Conservation (phyloP, 2,888 invertebrate genomes). For the Pyrrhosoma nymphula region DNA sequence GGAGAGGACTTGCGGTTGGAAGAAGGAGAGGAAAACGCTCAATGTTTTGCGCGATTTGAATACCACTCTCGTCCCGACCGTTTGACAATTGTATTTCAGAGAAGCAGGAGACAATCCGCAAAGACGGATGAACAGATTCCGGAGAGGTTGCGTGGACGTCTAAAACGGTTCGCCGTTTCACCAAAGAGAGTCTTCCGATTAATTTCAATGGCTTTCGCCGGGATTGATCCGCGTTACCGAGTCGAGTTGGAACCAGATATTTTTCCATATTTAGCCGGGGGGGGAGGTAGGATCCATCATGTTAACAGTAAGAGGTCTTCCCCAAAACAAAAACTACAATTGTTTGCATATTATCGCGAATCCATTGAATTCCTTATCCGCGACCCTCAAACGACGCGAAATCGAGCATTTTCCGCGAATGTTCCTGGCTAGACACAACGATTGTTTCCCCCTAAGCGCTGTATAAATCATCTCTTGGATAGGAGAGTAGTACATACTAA, state of each 20-base stretch:
- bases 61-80: background rate
- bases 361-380: background rate
- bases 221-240: background rate
- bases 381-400: too few relatives aligned
- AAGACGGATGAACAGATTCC: too few relatives aligned
- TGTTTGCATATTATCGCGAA: background rate
- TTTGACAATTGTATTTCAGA: too few relatives aligned
- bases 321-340: background rate
- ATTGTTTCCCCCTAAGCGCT: background rate
- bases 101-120: too few relatives aligned
- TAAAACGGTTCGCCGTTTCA: background rate
- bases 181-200: background rate
- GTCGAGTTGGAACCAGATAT: background rate
- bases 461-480: background rate
- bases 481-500: background rate
- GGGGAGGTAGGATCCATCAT: background rate
- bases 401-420: background rate
- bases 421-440: background rate
- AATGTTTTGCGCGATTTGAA: background rate
- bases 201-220: background rate
- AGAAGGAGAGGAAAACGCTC: background rate
- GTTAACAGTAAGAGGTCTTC: background rate
- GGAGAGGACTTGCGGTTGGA: too few relatives aligned
- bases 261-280: background rate
- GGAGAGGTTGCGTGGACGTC: background rate